Percentiles rank a stretch among this genome's conserved stretches.
These are phyloP conservation scores for Drosophila tropicalis DNA, from an alignment of 1,140 invertebrate species.

Conservation along the genomic window DNA sequence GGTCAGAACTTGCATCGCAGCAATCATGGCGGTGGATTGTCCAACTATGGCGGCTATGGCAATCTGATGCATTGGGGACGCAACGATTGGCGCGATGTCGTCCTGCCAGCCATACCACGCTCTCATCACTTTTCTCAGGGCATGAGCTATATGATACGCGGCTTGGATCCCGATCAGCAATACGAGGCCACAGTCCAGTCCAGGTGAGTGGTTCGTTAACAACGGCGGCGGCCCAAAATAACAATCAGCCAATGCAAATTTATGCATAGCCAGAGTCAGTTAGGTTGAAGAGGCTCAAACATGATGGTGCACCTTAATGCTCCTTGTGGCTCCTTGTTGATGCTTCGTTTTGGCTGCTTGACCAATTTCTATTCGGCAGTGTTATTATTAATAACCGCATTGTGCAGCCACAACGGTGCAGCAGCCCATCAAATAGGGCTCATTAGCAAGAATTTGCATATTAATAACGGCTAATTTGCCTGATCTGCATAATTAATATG, in stretches of 20 bases:
- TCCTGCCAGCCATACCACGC: slow-evolving; percentile 84
- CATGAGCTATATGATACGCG: slow-evolving; percentile 86
- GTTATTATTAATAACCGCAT: slow-evolving; percentile 33
- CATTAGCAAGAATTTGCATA: slow-evolving; percentile 62
- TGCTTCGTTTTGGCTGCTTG: not conserved
- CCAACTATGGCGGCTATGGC: slow-evolving; percentile 73
- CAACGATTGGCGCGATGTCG: slow-evolving; percentile 86
- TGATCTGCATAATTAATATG: slow-evolving; percentile 51
- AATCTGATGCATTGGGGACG: slow-evolving; percentile 82
- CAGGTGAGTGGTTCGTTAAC: slow-evolving; percentile 70
- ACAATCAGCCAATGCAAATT: slow-evolving; percentile 18
- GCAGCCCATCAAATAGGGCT: slow-evolving; percentile 20
- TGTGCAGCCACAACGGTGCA: not conserved
- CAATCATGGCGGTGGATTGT: slow-evolving; percentile 57
- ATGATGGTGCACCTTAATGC: not conserved
- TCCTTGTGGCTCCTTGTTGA: not conserved
- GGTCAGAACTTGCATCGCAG: slow-evolving; percentile 71
- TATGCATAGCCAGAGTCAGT: not conserved
- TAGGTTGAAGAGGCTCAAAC: slow-evolving; percentile 4
- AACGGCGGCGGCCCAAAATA: not conserved
- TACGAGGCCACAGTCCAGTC: slow-evolving; percentile 87
- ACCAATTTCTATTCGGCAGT: slow-evolving; percentile 27
- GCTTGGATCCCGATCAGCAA: slow-evolving; percentile 85
- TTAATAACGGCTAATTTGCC: slow-evolving; percentile 55
- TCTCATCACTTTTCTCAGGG: slow-evolving; percentile 84